Conservation (phyloP, 2,113 vertebrate species). For the Aleadryas rufinucha region DNA sequence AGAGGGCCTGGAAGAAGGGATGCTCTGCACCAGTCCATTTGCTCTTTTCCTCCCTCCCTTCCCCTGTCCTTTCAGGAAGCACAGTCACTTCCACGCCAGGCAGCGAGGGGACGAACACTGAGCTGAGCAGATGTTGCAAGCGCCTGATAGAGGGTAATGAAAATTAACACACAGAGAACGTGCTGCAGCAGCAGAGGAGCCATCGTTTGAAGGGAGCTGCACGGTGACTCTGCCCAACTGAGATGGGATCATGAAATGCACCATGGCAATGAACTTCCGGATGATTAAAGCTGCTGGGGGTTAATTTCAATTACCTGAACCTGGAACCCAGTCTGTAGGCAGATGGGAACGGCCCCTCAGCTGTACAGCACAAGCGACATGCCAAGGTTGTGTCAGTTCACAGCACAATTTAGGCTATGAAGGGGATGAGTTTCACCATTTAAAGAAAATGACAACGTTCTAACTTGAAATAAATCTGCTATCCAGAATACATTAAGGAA, state of each 20-base stretch:
- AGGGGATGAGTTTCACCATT: neutral
- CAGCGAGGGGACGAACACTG: neutral
- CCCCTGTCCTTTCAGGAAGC: slow-evolving; percentile 1
- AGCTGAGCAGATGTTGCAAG: neutral
- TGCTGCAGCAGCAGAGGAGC: neutral
- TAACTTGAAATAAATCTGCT: neutral
- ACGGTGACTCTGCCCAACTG: neutral
- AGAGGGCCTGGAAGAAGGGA: neutral
- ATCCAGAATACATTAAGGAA: neutral
- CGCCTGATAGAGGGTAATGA: neutral
- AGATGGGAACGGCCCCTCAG: fast-evolving
- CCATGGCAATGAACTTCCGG: neutral
- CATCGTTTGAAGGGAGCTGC: fast-evolving
- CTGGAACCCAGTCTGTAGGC: neutral
- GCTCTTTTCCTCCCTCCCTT: neutral
- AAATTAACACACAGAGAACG: neutral
- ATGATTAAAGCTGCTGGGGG: neutral
- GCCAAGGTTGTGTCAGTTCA: neutral
- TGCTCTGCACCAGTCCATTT: neutral
- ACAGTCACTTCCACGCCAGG: neutral
- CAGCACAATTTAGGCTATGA: neutral
- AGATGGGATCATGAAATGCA: neutral
- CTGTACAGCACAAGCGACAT: neutral
- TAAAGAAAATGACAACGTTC: neutral
- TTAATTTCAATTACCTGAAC: neutral